Percentiles rank a stretch among this genome's conserved stretches.
These are phyloP conservation scores for Propithecus perrieri DNA, from an alignment of 2,797 vertebrate species.

Conservation along the genomic window DNA sequence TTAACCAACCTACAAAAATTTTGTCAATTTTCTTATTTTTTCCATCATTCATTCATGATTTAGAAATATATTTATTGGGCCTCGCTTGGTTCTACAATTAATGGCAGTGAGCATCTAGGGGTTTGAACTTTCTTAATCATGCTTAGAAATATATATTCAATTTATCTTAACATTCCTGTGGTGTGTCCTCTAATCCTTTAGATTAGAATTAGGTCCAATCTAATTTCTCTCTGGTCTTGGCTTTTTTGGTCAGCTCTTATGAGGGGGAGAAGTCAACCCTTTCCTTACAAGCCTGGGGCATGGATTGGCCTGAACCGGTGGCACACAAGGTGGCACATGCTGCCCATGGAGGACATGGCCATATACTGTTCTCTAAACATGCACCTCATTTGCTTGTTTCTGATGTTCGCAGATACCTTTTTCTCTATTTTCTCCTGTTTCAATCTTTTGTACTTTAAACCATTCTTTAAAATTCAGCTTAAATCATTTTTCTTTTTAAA, in stretches of 20 bases:
- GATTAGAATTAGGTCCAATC: not conserved
- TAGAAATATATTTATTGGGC: not conserved
- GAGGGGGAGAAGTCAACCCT: not conserved
- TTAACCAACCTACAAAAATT: not conserved
- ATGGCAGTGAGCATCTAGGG: not conserved
- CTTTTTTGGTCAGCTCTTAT: not conserved
- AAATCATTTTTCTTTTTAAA: not conserved
- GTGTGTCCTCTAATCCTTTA: not conserved
- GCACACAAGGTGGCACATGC: accelerated
- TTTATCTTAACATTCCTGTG: not conserved
- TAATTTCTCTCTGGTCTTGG: not conserved
- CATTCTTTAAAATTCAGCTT: not conserved
- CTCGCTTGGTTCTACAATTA: not conserved
- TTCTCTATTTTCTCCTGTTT: not conserved
- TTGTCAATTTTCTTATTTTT: not conserved
- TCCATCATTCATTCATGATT: not conserved
- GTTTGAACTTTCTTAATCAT: not conserved
- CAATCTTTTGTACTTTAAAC: not conserved
- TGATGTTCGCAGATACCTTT: not conserved
- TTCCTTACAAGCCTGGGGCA: not conserved
- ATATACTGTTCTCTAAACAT: not conserved
- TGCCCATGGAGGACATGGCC: not conserved
- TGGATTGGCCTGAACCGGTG: not conserved
- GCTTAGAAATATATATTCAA: not conserved
- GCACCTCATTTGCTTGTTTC: not conserved